Evolutionary conservation across 2,797 vertebrate species (phyloP).

Genomic region (Lycodopsis pacificus): DNA sequence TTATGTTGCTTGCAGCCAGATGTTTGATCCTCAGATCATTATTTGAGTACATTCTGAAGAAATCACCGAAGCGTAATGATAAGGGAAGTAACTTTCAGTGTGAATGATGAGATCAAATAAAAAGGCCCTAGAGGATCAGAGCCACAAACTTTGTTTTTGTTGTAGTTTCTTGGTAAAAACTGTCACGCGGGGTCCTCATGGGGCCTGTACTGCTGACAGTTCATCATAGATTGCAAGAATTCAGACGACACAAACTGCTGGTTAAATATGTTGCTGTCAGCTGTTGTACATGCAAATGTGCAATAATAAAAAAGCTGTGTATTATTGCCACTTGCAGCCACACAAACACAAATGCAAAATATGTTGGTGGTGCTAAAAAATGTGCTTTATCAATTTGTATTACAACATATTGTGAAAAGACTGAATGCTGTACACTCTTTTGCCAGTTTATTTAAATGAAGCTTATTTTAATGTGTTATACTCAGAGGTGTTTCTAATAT

Average conservation of each 20-base stretch:
- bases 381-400: background rate
- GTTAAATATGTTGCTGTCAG: conserved; percentile 24
- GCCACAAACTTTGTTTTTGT: conserved; percentile 48
- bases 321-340: background rate
- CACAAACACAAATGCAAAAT: conserved; percentile 6
- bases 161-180: conserved; percentile 38
- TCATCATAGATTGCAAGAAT: conserved; percentile 22
- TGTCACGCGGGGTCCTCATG: conserved; percentile 28
- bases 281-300: conserved; percentile 23
- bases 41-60: conserved; percentile 34
- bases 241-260: conserved; percentile 24
- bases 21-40: conserved; percentile 32
- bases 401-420: background rate
- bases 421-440: background rate
- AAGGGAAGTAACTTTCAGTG: conserved; percentile 36
- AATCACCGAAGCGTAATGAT: conserved; percentile 33
- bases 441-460: background rate
- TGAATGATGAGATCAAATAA: conserved; percentile 46
- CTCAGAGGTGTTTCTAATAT: background rate
- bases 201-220: conserved; percentile 18
- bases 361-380: background rate
- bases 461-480: background rate
- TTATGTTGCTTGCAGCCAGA: conserved; percentile 39
- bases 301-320: conserved; percentile 12
- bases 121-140: conserved; percentile 29